Base-by-base conservation (phyloP, 2,888 invertebrate genomes). In the Pecten maximus region DNA sequence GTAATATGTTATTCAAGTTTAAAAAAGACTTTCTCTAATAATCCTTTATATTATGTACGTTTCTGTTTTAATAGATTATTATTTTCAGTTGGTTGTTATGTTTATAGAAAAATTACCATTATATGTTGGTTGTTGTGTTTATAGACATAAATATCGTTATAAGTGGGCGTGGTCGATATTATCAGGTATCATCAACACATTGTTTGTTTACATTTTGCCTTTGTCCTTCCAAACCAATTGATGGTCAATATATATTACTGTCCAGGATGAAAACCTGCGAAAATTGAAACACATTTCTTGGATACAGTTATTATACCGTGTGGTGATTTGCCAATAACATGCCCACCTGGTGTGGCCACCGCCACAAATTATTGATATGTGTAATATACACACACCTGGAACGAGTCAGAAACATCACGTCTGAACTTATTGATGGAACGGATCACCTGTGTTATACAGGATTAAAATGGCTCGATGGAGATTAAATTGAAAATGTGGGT, bases 121-220 rank as follows among this genome's bases (percentile, higher is more conserved):
- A n/a, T n/a, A n/a, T n/a, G n/a, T n/a, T n/a, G n/a, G n/a, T n/a
- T n/a, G n/a, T n/a, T n/a, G n/a, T n/a, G n/a, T n/a, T n/a, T n/a
- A n/a, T n/a, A n/a, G n/a, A n/a, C n/a, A n/a, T n/a, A n/a, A n/a
- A n/a, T n/a, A 19, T 54, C 48, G 23, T 54, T 23, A 54, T 54
- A 54, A n/a, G 35, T 74, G 74, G 74, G 74, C 6, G 74, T 74
- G 74, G 74, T 74, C 74, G 35, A 74, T 74, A 74, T 54, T 54
- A 23, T 23, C 54, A 54, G 19, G 54, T 19, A n/a, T 74, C 23
- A 23, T 74, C 10, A 35, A 12, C 35, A 35, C 74, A 35, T 8
- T 74, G 35, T 74, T 74, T 35, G 35, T 35, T 54, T 54, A 54
- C 54, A 19, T 54, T 54, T 54, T 23, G 0, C 74, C 35, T 74